Evolutionary conservation across 2,113 vertebrate species (phyloP).

Genomic region (Meles meles): DNA sequence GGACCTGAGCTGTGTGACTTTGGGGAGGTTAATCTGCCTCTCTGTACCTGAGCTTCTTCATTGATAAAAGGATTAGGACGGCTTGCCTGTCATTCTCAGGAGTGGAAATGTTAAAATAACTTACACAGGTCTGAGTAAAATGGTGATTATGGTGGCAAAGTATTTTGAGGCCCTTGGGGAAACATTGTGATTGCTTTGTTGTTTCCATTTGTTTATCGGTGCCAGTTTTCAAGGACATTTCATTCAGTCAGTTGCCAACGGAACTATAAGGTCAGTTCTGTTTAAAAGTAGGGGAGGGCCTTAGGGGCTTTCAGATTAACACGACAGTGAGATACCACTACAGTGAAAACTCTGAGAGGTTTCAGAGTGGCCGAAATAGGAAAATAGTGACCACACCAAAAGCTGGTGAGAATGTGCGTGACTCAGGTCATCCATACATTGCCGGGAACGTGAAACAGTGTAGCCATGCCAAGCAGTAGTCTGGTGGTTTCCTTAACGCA

Average conservation of each 20-base stretch:
- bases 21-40: not conserved
- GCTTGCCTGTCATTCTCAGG: not conserved
- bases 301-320: not conserved
- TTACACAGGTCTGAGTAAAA: rapidly evolving
- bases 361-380: not conserved
- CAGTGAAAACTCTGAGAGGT: not conserved
- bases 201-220: not conserved
- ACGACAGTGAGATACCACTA: not conserved
- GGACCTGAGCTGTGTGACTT: not conserved
- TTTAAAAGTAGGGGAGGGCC: not conserved
- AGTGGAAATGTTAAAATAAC: not conserved
- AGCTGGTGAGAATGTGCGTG: not conserved
- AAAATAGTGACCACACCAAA: not conserved
- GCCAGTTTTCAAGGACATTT: not conserved
- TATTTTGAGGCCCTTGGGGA: not conserved
- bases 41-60: not conserved
- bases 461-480: not conserved
- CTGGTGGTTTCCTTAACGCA: not conserved
- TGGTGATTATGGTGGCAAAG: too few relatives aligned
- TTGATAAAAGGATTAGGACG: not conserved
- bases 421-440: not conserved
- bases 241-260: not conserved
- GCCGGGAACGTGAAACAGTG: not conserved
- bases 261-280: not conserved
- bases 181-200: not conserved